Percentiles rank a stretch among this genome's conserved stretches.
phyloP scores from a whole-genome alignment of 2,797 vertebrate species.

The Gymnothorax reevesii region DNA sequence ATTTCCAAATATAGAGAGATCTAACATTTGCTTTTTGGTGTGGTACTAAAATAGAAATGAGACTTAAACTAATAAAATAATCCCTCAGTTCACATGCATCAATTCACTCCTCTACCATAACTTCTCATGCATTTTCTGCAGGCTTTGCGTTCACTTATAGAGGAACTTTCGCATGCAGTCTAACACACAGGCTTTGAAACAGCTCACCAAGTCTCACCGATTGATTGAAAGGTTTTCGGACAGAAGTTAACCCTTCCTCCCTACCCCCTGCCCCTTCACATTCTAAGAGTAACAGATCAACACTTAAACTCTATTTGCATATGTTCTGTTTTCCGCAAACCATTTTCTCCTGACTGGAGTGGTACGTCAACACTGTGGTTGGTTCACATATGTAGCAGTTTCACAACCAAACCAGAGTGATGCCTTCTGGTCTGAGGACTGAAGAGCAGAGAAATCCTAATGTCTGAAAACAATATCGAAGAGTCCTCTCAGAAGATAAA shows the following conservation, averaged over 20 bases:
- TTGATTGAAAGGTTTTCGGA: slow-evolving; percentile 32
- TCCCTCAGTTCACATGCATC: slow-evolving; percentile 43
- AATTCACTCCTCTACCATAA: slow-evolving; percentile 23
- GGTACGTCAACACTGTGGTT: slow-evolving; percentile 25
- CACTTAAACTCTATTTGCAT: slow-evolving; percentile 12
- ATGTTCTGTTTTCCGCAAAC: background rate
- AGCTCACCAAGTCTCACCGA: slow-evolving; percentile 34
- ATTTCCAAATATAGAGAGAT: slow-evolving; percentile 44
- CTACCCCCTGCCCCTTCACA: background rate
- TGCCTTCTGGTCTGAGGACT: slow-evolving; percentile 9
- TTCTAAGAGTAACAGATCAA: slow-evolving; percentile 10
- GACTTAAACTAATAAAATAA: slow-evolving; percentile 34
- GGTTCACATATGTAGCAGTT: slow-evolving; percentile 19
- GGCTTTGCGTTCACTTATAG: slow-evolving; percentile 25
- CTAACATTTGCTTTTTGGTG: slow-evolving; percentile 42
- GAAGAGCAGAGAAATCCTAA: background rate
- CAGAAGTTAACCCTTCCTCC: background rate
- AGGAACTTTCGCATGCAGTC: slow-evolving; percentile 32
- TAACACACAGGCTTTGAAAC: slow-evolving; percentile 27
- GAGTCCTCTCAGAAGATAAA: slow-evolving; percentile 20
- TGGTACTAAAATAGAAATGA: slow-evolving; percentile 48
- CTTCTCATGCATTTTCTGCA: slow-evolving; percentile 35
- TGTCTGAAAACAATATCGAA: slow-evolving; percentile 6
- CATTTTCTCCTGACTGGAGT: background rate
- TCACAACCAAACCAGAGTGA: slow-evolving; percentile 9